Evolutionary conservation across 2,797 vertebrate species (phyloP), one percentile per base, ranked within the genome.

Genomic region (Oreonectes daqikongensis): DNA sequence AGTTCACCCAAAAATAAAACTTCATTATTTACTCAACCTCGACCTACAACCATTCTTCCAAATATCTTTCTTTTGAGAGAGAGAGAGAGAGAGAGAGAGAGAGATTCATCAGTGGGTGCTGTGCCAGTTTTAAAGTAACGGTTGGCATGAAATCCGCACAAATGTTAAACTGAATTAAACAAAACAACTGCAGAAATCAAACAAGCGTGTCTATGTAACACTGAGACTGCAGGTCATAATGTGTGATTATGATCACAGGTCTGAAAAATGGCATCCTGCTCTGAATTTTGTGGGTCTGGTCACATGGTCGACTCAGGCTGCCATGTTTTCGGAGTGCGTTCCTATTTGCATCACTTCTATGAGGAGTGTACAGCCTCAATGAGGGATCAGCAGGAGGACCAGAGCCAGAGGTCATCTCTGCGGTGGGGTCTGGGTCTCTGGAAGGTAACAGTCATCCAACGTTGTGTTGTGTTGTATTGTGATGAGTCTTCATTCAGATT

Each of bases 261-360:
- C 75, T 82, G 92, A 93, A 82, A 30, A 87, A 98, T 98, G 96
- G 94, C 91, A 86, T 91, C 94, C 61, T 95, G 92, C 89, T 90
- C 93, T 52, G 95, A 95, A 81, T 85, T 92, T 87, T 94, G 94
- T 35, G 88, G 89, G 53, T 88, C 93, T 72, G 91, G 80, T 80
- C 90, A 90, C 22, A 69, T 88, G 53, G 67, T 87, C 0, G 93
- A 94, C 69, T 92, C 92, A 3, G 87, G 92, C 67, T 92, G 92
- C 86, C 95, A 93, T 70, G 95, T 93, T 86, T 99, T 97, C 0
- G 97, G 97, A 68, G 97, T 99, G 79, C 96, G 95, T 6, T 99
- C 97, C 73, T 98, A 99, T 87, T 93, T 99, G 87, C 97, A 99
- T 83, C 95, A 98, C 88, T 98, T 99, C 87, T 99, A 99, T n/a